phyloP scores from a whole-genome alignment of 2,797 vertebrate genomes.

The Tinamus major region DNA sequence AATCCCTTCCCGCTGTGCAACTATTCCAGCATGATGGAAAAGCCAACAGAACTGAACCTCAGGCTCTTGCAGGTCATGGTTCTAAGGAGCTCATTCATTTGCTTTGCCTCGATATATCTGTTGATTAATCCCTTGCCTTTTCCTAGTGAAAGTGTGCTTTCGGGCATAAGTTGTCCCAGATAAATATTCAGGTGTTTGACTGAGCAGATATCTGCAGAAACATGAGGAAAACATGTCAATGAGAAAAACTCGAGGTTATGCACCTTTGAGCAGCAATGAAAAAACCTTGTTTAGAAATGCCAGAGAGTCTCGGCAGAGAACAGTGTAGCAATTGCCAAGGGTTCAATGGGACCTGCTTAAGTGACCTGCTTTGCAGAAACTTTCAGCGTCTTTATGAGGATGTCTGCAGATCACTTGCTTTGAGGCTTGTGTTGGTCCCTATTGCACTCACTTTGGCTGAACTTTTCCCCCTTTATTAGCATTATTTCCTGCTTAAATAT shows the following conservation, averaged over 20 bases:
- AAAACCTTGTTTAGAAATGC: not conserved
- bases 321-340: not conserved
- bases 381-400: not conserved
- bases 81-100: not conserved
- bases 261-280: not conserved
- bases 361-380: not conserved
- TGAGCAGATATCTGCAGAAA: not conserved
- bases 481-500: not conserved
- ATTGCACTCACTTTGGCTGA: not conserved
- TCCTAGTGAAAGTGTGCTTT: accelerated
- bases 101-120: not conserved
- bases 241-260: not conserved
- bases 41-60: not conserved
- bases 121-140: not conserved
- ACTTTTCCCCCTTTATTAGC: not conserved
- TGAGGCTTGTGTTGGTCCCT: not conserved
- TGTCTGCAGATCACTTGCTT: not conserved
- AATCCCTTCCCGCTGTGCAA: not conserved
- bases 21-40: not conserved
- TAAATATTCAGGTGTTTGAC: not conserved
- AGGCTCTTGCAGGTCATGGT: accelerated
- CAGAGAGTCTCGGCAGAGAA: not conserved
- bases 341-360: not conserved
- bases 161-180: not conserved
- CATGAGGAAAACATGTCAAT: not conserved